Percentiles rank a stretch among this genome's conserved stretches.
Conservation (phyloP, 2,113 vertebrate genomes). For the Gopherus evgoodei region DNA sequence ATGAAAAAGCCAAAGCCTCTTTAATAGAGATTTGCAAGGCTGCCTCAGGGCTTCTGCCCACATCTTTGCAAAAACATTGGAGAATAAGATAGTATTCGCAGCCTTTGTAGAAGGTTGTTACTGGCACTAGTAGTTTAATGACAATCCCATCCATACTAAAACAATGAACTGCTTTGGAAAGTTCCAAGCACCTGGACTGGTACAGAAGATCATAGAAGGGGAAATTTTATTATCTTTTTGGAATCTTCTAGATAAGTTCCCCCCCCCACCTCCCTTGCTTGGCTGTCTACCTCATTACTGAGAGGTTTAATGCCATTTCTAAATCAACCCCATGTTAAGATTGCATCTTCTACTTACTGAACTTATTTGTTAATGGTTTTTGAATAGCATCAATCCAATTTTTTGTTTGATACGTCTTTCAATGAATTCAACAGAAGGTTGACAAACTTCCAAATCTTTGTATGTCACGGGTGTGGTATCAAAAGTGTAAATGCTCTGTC, state of each 20-base stretch:
- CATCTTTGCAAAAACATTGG: background rate
- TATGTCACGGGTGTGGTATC: background rate
- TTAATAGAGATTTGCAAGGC: background rate
- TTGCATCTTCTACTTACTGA: background rate
- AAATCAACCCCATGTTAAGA: background rate
- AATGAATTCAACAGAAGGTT: background rate
- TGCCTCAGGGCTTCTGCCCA: background rate
- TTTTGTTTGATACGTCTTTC: background rate
- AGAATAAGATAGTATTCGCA: background rate
- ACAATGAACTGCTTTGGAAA: background rate
- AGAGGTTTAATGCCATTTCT: background rate
- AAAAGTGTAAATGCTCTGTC: background rate
- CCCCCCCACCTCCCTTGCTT: background rate
- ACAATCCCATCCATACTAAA: too few relatives aligned
- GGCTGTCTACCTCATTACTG: background rate
- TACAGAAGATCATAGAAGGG: background rate
- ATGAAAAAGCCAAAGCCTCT: background rate
- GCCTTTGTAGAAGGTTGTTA: background rate
- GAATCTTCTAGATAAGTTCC: background rate
- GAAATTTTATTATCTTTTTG: background rate
- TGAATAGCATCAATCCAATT: background rate
- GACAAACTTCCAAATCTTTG: background rate
- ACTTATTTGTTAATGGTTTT: background rate
- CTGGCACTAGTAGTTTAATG: background rate
- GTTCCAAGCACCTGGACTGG: background rate